Conservation (phyloP, 2,113 vertebrate species). For the Leucosticte australis region DNA sequence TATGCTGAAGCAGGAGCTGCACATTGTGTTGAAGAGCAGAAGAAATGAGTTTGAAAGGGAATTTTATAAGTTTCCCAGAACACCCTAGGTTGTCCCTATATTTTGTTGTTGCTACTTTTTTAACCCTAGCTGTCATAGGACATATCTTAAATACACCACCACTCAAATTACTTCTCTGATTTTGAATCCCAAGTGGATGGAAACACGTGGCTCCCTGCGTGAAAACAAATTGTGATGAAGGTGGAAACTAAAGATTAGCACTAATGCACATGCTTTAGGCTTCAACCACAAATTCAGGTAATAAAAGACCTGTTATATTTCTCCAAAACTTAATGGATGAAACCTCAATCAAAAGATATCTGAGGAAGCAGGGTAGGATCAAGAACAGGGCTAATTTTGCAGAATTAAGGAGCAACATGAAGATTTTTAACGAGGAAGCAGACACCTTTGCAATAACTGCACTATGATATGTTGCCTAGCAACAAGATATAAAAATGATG, state of each 20-base stretch:
- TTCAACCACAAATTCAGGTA: constrained; percentile 21
- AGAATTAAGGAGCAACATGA: constrained; percentile 73
- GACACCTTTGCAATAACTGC: constrained; percentile 70
- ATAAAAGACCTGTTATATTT: background rate
- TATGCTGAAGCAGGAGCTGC: background rate
- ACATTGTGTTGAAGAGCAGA: background rate
- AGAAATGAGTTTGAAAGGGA: background rate
- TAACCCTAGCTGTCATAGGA: background rate
- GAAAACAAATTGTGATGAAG: constrained; percentile 52
- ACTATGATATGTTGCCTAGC: constrained; percentile 77
- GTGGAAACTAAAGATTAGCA: constrained; percentile 20
- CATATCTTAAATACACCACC: background rate
- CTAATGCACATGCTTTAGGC: constrained; percentile 9
- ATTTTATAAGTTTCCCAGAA: constrained; percentile 7
- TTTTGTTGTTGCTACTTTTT: background rate
- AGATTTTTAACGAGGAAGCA: constrained; percentile 74
- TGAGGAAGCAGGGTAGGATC: constrained; percentile 53
- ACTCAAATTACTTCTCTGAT: constrained; percentile 35
- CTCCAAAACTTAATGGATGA: constrained; percentile 48
- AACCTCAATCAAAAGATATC: constrained; percentile 63
- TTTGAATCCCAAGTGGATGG: background rate
- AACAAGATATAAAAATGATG: constrained; percentile 81
- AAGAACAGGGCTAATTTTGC: constrained; percentile 74
- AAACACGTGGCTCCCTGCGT: background rate
- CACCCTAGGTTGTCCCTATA: background rate